Evolutionary conservation across 1,140 invertebrate genomes (phyloP), one percentile per base, ranked within the genome.

Genomic region (Formica selysi): DNA sequence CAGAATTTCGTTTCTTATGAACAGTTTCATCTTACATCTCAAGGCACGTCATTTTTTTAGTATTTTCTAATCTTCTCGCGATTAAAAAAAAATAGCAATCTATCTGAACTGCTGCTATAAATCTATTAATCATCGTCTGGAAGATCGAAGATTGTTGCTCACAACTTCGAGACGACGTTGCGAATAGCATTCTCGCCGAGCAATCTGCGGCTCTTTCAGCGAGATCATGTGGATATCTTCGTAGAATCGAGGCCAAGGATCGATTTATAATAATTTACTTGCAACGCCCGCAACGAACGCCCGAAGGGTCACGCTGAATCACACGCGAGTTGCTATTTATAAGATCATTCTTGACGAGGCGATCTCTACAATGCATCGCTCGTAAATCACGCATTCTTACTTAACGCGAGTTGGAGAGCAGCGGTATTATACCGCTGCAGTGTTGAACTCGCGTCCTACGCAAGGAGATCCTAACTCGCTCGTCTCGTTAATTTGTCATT

Each of bases 381-480:
- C 91, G 71, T 92, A 92, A 92, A 92, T 92, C 90, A 92, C 89
- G 81, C 68, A 44, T 74, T 86, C 79, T 80, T 86, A 76, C 86
- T 86, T 71, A 80, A 71, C 3, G 80, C 54, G 59, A 88, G 64
- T 64, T 68, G 62, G 59, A 87, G 85, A 87, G 85, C 85, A 61
- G 11, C 29, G 38, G 36, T 19, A 67, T 83, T 44, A 38, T 32
- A 44, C 71, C 62, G 29, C 7, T 26, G 36, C 13, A 22, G 13
- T 29, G 61, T 13, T n/a, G 48, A 38, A 68, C 32, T 57, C 26
- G 36, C 61, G 26, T 71, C 48, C 48, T 51, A 71, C 79, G 67
- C 78, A 19, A 73, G 19, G 36, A 41, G 67, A 81, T 73, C 54
- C 59, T 32, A 32, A 36, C 38, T 51, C n/a, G 13, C 54, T 10